Base-by-base conservation (phyloP, 2,113 vertebrate genomes). In the Prionailurus bengalensis region DNA sequence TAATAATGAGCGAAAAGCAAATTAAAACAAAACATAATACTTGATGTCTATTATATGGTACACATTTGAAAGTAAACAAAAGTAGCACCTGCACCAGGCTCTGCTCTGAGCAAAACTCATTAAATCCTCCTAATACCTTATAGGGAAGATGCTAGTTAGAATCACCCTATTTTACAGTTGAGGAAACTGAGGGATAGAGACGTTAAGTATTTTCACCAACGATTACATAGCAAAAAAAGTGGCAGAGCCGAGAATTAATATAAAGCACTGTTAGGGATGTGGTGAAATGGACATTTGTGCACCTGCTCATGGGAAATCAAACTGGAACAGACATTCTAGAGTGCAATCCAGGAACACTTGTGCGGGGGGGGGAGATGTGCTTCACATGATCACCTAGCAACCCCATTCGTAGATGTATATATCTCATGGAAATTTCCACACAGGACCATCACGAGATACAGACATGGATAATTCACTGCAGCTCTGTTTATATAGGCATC, bases 21-120 rank as follows among this genome's bases (percentile, higher is more conserved):
- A 87, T 55, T 90, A 42, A 84, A 86, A 70, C 13, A 23, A 33
- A 7, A 86, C 89, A 7, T 63, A 21, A 5, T 33, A 58, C 55
- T 16, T 33, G 74, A 33, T 58, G 21, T 45, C 48, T 42, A 58
- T 45, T 21, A 29, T 65, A n/a, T 17, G 53, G 0, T 83, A 88
- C 91, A 79, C 13, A 89, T 33, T 65, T 36, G 16, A 84, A 95
- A 91, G 76, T 91, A 66, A 95, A 94, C 87, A 42, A 65, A 65
- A 84, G 31, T 55, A 42, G 51, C 5, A 84, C n/a, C 33, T 71
- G 33, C 8, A 2, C 36, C 9, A 84, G 36, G 7, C 15, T 36
- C 51, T 61, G 7, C 78, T 48, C 39, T 79, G n/a, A 65, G 39
- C 1, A 89, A 79, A 92, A 82, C 29, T n/a, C 7, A 16, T 55